These are phyloP conservation scores for Chymomyza costata DNA, from an alignment of 1,140 invertebrate genomes.

Conservation along the genomic window DNA sequence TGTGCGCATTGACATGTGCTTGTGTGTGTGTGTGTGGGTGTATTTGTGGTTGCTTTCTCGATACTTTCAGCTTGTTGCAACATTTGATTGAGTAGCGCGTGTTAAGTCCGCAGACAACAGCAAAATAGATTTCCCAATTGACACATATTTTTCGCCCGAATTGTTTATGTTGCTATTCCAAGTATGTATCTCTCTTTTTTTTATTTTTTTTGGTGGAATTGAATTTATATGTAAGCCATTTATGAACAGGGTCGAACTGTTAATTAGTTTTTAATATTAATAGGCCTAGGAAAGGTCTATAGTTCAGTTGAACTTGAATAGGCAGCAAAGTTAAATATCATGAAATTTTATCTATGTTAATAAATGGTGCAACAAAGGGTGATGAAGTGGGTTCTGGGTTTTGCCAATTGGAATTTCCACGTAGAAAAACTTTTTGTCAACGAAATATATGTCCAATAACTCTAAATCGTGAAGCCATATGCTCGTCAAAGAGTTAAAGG, in stretches of 20 bases:
- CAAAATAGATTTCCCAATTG: conserved; percentile 70
- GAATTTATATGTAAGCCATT: too few species aligned
- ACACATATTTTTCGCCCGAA: conserved; percentile 52
- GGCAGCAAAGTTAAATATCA: not conserved
- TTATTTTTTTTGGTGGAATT: conserved; percentile 12
- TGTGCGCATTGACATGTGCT: too few species aligned
- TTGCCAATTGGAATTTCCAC: too few species aligned
- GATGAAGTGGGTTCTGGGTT: too few species aligned
- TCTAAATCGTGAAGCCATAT: too few species aligned
- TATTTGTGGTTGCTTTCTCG: conserved; percentile 18
- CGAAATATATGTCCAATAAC: too few species aligned
- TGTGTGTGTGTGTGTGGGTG: conserved; percentile 9
- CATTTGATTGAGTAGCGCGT: conserved; percentile 62
- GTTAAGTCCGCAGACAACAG: conserved; percentile 53
- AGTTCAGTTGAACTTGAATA: too few species aligned
- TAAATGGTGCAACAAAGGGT: too few species aligned
- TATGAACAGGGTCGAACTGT: conserved; percentile 21
- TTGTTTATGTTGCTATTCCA: too few species aligned
- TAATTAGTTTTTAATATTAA: conserved; percentile 66
- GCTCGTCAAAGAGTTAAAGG: too few species aligned
- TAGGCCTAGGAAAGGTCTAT: conserved; percentile 13
- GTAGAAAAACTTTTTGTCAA: too few species aligned
- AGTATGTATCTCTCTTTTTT: conserved; percentile 12
- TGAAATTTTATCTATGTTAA: too few species aligned
- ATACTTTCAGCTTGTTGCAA: conserved; percentile 26